Evolutionary conservation across 2,888 invertebrate genomes (phyloP), one percentile per base, ranked within the genome.

Genomic region (Tipula lateralis): DNA sequence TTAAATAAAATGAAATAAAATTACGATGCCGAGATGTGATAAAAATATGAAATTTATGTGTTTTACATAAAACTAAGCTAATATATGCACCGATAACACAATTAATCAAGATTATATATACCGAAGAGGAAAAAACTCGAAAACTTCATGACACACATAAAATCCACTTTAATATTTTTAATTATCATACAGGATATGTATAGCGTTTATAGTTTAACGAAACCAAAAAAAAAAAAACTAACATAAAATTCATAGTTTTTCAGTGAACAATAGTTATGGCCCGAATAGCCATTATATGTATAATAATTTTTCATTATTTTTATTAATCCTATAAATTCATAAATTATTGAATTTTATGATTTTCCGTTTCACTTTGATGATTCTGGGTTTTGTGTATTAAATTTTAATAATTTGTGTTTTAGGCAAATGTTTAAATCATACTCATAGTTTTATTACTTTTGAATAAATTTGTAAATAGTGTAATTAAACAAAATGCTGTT

Each of bases 241-340:
- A 66, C 66, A 66, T 66, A 66, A 66, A 66, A 66, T 9, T 66
- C 24, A n/a, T 66, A 66, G 66, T 66, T 66, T 66, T 66, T 66
- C 0, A 2, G 24, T 66, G 50, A 24, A 66, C 66, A 66, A 66
- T 66, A 66, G 66, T 66, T 66, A 66, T 66, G 66, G 66, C 24
- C 66, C 66, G 66, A 66, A 50, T 50, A 50, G 44, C 44, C 16
- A 50, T 39, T 39, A 9, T 39, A n/a, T n/a, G n/a, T n/a, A 16
- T 50, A 50, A 50, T 50, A 50, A n/a, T 16, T 50, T 66, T 24
- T 66, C 19, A 66, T 66, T 66, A 24, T 66, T 66, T 66, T 66
- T 66, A 66, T 66, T 66, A 66, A 66, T 66, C 66, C 66, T 66
- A 66, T 66, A 66, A 66, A 66, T 66, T 66, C 66, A 66, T 66